Evolutionary conservation across 2,797 vertebrate species (phyloP), one percentile per base, ranked within the genome.

Genomic region (Periophthalmus magnuspinnatus): DNA sequence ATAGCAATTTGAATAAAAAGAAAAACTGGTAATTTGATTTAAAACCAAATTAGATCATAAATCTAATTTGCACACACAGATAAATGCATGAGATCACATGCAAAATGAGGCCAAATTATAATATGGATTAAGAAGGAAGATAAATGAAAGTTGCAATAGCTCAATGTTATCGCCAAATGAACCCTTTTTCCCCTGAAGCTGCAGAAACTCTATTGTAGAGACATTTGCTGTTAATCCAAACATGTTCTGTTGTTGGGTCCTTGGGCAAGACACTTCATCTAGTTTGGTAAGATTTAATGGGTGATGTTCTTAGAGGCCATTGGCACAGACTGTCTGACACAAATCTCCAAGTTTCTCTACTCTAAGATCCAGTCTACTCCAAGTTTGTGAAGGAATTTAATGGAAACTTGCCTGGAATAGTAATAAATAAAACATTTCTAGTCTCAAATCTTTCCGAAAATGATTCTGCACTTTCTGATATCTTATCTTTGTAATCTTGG

Each of bases 391-490:
- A 33, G 32, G 16, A 59, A 59, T 59, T 66, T 24, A 59, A 70
- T 60, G 65, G 13, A 11, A n/a, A 13, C 22, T 21, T 21, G 52
- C 52, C 21, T 56, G 54, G 21, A 56, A 56, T 24, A 7, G 5
- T 24, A 24, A 11, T 56, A 56, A 24, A 56, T 56, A 50, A 48
- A 14, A 14, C 9, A 78, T 59, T 67, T 54, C 67, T 78, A 4
- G 74, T 68, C 65, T 69, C 56, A 9, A 17, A 50, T 66, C 65
- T 22, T 7, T 22, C 17, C n/a, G 70, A 62, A 28, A 74, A 66
- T 73, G 77, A 84, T 77, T 71, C 32, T 69, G 69, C 68, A 71
- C 48, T 67, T 82, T 70, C 45, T 47, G 33, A 70, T 50, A 69
- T 80, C 50, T 57, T 66, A 67, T 79, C 72, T 67, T 63, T 72